Conservation (phyloP, 2,797 vertebrate genomes). For the Gambusia yucatana region DNA sequence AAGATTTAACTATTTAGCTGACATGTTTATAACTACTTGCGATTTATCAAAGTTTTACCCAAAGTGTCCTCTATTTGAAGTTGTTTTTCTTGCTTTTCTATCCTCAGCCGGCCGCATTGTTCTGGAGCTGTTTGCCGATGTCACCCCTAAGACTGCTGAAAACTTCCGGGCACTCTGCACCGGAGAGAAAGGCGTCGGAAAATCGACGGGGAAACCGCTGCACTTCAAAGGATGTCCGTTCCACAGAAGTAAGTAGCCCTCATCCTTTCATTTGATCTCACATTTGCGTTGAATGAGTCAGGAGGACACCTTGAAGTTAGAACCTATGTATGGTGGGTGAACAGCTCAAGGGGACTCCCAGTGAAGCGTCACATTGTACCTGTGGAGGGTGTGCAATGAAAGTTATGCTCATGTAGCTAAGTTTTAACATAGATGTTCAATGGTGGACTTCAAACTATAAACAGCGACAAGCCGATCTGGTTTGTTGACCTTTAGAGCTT, state of each 20-base stretch:
- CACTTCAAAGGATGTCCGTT: conserved; percentile 98
- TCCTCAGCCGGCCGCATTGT: conserved; percentile 89
- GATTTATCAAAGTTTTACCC: not conserved
- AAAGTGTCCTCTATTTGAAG: not conserved
- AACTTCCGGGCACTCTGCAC: conserved; percentile 96
- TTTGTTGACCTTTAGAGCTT: not conserved
- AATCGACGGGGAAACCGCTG: conserved; percentile 90
- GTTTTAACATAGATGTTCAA: not conserved
- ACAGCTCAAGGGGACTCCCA: not conserved
- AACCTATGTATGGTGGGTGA: not conserved
- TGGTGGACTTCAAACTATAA: not conserved
- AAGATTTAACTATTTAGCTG: not conserved
- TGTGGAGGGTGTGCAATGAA: not conserved
- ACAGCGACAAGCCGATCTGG: not conserved
- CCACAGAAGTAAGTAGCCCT: conserved; percentile 88
- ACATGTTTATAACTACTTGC: not conserved
- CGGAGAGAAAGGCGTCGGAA: conserved; percentile 91
- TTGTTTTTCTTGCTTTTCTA: conserved; percentile 2
- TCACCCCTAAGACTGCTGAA: conserved; percentile 94
- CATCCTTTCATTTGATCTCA: not conserved
- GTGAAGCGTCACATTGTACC: not conserved
- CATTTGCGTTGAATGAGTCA: not conserved
- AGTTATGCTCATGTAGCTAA: not conserved
- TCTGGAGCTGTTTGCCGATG: conserved; percentile 92
- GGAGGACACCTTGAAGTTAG: conserved; percentile 9